Evolutionary conservation across 2,888 invertebrate genomes (phyloP).

Genomic region (Balanococcus diminutus): DNA sequence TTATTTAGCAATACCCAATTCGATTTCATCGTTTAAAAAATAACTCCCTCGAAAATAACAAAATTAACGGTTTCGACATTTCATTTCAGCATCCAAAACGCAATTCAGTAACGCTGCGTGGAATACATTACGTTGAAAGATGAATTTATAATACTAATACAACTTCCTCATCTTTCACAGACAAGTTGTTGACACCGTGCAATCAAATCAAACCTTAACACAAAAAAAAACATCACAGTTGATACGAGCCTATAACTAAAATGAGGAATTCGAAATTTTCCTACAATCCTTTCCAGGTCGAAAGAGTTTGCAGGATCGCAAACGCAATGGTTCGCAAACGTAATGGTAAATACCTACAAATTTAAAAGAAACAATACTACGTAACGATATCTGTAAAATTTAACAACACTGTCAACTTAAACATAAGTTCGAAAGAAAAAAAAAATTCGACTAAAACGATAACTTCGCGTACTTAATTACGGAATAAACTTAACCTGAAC

Average conservation of each 20-base stretch:
- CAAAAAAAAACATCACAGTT: not conserved
- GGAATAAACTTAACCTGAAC: not conserved
- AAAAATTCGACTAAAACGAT: not conserved
- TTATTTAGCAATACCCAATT: not conserved
- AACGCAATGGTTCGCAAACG: not conserved
- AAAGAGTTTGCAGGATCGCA: not conserved
- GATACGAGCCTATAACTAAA: not conserved
- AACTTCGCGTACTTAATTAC: not conserved
- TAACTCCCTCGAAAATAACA: not conserved
- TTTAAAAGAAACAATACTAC: not conserved
- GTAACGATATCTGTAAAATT: not conserved
- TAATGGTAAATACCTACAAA: not conserved
- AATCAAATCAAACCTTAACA: not conserved
- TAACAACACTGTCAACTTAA: not conserved
- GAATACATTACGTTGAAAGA: not conserved
- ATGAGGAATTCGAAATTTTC: not conserved
- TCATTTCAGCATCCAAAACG: not conserved
- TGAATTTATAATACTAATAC: not conserved
- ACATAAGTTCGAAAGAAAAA: not conserved
- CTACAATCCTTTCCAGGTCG: not conserved
- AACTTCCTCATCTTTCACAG: not conserved
- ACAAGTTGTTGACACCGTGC: not conserved
- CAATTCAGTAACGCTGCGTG: not conserved
- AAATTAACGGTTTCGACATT: not conserved
- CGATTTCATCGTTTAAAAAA: not conserved